Evolutionary conservation across 53 echinoderm and acorn worm species (phyloP), one percentile per base, ranked within the genome.

Genomic region (Crossaster papposus): DNA sequence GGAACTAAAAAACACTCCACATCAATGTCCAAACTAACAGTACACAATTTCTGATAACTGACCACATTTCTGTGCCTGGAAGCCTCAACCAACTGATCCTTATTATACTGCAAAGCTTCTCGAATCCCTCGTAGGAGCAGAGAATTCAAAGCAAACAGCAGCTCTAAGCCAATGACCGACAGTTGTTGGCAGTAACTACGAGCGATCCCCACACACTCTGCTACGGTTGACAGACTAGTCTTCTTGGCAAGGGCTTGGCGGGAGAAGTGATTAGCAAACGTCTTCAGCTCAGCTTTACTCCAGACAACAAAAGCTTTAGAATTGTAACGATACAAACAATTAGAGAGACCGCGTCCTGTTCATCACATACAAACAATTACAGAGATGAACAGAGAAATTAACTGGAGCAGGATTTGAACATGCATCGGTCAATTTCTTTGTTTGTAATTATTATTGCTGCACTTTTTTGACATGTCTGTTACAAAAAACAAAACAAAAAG

Each of bases 211-310:
- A 97, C 94, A 71, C 98, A 96, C 80, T 97, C 95, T 17, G 98
- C 98, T 2, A 97, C 98, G 2, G 93, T 94, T 72, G 89, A 86
- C 32, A 97, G 85, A 81, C 93, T 94, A 1, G 98, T 94, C 77
- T 97, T 94, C 82, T 94, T 97, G 89, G 98, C 95, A 10, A 97
- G 95, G 22, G 98, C 98, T 89, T 97, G 98, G 3, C 95, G 93
- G 15, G 98, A 97, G 82, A 95, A 97, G 70, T 94, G 95, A 63
- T 94, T 90, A 24, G 94, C 92, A 52, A 94, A 97, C 26, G 88
- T 93, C 35, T 94, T 94, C 77, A 97, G 86, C 90, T 97, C 98
- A 31, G 93, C 94, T 78, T 95, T 97, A 22, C 94, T 70, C 98
- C 98, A 97, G 33, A 97, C 98, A 0, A 97, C 95, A 91, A 97